Percentiles rank a stretch among this genome's conserved stretches.
These are phyloP conservation scores for Carcinoscorpius rotundicauda DNA, from an alignment of 1,140 invertebrate genomes.

Conservation along the genomic window DNA sequence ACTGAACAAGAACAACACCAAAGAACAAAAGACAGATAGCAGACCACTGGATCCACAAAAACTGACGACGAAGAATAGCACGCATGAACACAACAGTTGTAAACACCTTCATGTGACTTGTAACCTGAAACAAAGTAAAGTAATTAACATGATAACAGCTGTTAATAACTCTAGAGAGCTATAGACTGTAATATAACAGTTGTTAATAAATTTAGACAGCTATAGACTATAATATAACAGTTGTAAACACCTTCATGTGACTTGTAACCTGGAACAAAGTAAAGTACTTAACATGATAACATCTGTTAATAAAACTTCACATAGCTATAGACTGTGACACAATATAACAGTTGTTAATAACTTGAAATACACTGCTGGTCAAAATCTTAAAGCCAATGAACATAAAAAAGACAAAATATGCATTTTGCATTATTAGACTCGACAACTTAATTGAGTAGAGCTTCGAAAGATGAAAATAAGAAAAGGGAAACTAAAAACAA, in stretches of 20 bases:
- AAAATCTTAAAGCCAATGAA: too few species aligned
- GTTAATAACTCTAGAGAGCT: background rate
- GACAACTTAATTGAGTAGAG: too few species aligned
- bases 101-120: slow-evolving; percentile 1
- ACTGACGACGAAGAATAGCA: background rate
- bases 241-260: slow-evolving; percentile 2
- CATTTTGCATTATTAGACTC: too few species aligned
- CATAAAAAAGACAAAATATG: too few species aligned
- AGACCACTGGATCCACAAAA: background rate
- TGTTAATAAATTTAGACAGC: background rate
- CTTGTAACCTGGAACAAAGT: background rate
- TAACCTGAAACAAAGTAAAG: background rate
- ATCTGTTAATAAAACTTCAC: too few species aligned
- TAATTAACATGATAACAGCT: too few species aligned
- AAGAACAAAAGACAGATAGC: slow-evolving; percentile 1
- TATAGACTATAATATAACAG: background rate
- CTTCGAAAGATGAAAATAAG: too few species aligned
- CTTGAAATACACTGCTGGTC: too few species aligned
- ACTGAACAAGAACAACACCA: background rate
- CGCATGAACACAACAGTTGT: slow-evolving; percentile 4
- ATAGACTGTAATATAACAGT: background rate
- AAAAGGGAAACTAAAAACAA: too few species aligned
- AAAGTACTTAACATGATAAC: background rate
- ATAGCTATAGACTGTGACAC: too few species aligned
- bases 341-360: too few species aligned